Base-by-base conservation (phyloP, 2,888 invertebrate species). In the Saturnia pavonia region DNA sequence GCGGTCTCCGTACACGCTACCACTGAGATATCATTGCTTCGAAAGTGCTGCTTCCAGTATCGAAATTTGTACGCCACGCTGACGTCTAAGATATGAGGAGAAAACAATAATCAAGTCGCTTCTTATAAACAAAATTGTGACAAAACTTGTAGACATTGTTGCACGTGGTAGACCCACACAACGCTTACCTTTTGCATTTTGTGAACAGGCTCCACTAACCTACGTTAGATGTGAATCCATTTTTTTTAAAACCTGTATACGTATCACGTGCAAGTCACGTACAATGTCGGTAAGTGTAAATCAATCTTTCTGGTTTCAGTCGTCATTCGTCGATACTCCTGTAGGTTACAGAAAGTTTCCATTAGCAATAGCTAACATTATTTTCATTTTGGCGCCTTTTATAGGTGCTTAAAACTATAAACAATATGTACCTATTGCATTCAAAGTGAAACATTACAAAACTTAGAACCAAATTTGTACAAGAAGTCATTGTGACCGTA, bases 401-500 rank as follows among this genome's bases (percentile, higher is more conserved):
- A 40, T 40, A n/a, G 65, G n/a, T 40, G 7, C 57, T 6, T 40
- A 11, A 25, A 60, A 27, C 57, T 60, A 65, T 65, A 65, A 65
- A 65, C 65, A 65, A 40, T 65, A 65, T 1, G 65, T 65, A 65
- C 65, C 40, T 40, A 65, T 65, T 9, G 40, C 34, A 65, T 65
- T 65, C 40, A 69, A 73, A 77, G 73, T 74, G 74, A 76, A 80
- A 83, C 77, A 79, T 76, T 77, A 76, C 74, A 77, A 78, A 72
- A 76, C 40, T 40, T 7, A 40, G 57, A 19, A 40, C 84, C 89
- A 81, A 85, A 88, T 90, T 85, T 84, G 90, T 86, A 78, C 78
- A 85, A 84, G 81, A 83, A 86, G 83, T 88, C 83, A 90, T 91
- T 90, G 90, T 86, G 78, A 78, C 79, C 9, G 80, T 78, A 78